phyloP scores from a whole-genome alignment of 2,888 invertebrate species.

The Tenodera sinensis region DNA sequence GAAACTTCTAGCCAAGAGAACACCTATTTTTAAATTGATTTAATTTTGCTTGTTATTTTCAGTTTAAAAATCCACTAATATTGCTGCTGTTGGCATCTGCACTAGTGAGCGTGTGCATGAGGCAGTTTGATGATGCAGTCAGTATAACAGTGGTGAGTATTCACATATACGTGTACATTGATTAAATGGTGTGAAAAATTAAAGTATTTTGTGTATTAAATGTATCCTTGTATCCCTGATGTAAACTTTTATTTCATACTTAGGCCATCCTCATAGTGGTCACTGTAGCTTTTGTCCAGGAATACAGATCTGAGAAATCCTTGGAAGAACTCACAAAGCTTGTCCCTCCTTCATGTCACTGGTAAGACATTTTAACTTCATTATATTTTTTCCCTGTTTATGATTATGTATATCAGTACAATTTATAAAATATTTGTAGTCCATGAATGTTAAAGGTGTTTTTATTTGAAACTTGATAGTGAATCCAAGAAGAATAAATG shows the following conservation, averaged over 20 bases:
- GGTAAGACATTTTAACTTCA: conserved; percentile 53
- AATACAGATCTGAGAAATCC: conserved; percentile 97
- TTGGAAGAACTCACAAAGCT: conserved; percentile 94
- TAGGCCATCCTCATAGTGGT: conserved; percentile 86
- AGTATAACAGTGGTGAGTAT: conserved; percentile 92
- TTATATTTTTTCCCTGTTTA: not conserved
- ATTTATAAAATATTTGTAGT: no score
- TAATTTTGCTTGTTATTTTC: conserved; percentile 30
- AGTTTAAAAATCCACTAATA: conserved; percentile 98
- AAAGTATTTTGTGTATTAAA: not conserved
- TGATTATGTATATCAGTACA: not conserved
- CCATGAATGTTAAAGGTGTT: no score
- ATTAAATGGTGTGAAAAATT: not conserved
- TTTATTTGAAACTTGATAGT: no score
- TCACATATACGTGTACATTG: not conserved
- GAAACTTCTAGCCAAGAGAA: no score
- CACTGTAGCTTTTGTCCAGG: conserved; percentile 98
- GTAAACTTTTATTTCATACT: conserved; percentile 29
- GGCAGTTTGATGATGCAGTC: conserved; percentile 97
- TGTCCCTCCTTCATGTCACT: conserved; percentile 93
- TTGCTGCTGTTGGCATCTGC: conserved; percentile 90
- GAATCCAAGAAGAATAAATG: no score
- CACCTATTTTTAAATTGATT: not conserved
- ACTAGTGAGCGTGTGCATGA: conserved; percentile 90
- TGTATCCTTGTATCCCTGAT: not conserved